Conservation (phyloP, 2,888 invertebrate species). For the Drosophila kanekoi region DNA sequence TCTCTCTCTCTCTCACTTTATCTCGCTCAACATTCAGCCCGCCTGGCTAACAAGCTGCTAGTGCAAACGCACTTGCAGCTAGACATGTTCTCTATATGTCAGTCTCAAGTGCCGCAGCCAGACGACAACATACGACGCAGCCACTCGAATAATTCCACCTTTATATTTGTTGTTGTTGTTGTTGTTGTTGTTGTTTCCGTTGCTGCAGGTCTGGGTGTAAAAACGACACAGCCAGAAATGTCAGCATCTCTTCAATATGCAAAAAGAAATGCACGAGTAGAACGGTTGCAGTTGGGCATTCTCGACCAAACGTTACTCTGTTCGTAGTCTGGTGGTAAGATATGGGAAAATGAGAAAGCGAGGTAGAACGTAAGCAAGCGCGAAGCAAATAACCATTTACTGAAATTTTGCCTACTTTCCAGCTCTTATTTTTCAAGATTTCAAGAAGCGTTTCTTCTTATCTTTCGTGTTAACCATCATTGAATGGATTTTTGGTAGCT, state of each 20-base stretch:
- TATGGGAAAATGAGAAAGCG: not conserved
- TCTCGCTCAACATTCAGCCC: not conserved
- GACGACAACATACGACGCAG: constrained; percentile 55
- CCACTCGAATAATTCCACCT: constrained; percentile 32
- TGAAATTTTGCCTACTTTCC: too few relatives aligned
- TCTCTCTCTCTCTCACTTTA: not conserved
- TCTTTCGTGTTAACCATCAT: too few relatives aligned
- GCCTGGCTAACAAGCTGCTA: constrained; percentile 45
- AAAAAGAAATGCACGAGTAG: constrained; percentile 14
- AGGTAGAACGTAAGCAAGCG: too few relatives aligned
- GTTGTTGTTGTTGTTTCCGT: constrained; percentile 12
- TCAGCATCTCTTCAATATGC: constrained; percentile 45
- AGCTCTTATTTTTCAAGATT: too few relatives aligned
- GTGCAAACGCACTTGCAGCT: constrained; percentile 62
- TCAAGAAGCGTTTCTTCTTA: too few relatives aligned
- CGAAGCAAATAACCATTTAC: too few relatives aligned
- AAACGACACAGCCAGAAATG: constrained; percentile 27
- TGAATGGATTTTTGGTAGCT: too few relatives aligned
- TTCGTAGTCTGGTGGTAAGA: not conserved
- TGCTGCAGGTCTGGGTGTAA: constrained; percentile 19
- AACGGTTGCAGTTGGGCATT: not conserved
- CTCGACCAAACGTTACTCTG: constrained; percentile 2
- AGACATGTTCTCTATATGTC: constrained; percentile 76
- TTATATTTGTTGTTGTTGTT: constrained; percentile 20
- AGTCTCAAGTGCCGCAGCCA: constrained; percentile 75